Evolutionary conservation across 2,797 vertebrate genomes (phyloP).

Genomic region (Galago senegalensis): DNA sequence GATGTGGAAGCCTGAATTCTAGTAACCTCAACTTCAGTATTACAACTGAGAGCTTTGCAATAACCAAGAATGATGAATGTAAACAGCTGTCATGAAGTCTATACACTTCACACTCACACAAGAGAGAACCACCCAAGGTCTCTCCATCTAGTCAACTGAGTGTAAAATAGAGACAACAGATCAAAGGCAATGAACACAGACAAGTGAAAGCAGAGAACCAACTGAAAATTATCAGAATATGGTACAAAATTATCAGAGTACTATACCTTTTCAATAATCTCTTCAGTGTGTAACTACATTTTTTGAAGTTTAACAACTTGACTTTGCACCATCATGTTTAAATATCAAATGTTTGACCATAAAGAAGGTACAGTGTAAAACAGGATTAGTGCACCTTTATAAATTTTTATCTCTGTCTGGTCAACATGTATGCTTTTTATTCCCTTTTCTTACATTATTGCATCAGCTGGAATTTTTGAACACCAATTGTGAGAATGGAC

Average conservation of each 20-base stretch:
- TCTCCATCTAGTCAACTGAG: neutral
- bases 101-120: neutral
- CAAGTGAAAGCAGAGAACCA: neutral
- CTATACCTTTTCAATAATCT: neutral
- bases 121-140: neutral
- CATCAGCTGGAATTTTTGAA: neutral
- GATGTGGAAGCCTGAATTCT: neutral
- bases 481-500: neutral
- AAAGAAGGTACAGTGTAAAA: neutral
- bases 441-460: neutral
- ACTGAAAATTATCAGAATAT: neutral
- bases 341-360: neutral
- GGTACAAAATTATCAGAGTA: neutral
- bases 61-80: neutral
- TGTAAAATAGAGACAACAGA: conserved; percentile 9
- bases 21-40: conserved; percentile 2
- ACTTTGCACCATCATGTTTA: conserved; percentile 21
- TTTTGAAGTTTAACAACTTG: neutral
- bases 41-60: neutral
- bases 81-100: neutral
- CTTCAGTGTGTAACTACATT: neutral
- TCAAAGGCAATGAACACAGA: neutral
- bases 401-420: conserved; percentile 31
- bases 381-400: neutral
- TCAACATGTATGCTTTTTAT: neutral